phyloP scores from a whole-genome alignment of 2,113 vertebrate species.

The Scortum barcoo region DNA sequence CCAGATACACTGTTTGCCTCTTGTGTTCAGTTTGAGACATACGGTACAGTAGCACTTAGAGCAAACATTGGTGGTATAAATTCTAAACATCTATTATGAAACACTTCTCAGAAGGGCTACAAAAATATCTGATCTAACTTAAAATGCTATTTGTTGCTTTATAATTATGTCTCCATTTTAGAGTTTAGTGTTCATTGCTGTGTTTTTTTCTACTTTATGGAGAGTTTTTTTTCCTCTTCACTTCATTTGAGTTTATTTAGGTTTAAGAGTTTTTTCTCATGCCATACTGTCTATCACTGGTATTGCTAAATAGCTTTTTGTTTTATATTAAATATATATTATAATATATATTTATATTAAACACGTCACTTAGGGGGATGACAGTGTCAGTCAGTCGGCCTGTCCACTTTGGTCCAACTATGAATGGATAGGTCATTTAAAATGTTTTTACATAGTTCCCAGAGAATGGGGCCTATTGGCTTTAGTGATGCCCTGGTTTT shows the following conservation, averaged over 20 bases:
- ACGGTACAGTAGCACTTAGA: not conserved
- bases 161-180: not conserved
- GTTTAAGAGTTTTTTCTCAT: not conserved
- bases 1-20: not conserved
- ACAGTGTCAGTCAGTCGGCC: not conserved
- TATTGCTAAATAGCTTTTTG: not conserved
- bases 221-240: not conserved
- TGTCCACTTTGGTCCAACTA: not conserved
- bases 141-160: not conserved
- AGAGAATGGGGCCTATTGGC: too few relatives aligned
- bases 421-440: too few relatives aligned
- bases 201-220: too few relatives aligned
- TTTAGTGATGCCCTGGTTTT: too few relatives aligned
- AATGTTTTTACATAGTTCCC: too few relatives aligned
- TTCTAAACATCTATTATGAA: not conserved
- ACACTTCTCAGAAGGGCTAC: not conserved
- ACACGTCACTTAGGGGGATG: not conserved
- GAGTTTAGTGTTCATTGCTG: not conserved
- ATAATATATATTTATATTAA: too few relatives aligned
- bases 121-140: not conserved
- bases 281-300: not conserved
- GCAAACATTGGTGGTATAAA: not conserved
- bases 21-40: not conserved
- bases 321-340: not conserved
- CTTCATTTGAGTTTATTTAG: not conserved